Conservation (phyloP, 2,797 vertebrate species). For the Darevskia mixta region DNA sequence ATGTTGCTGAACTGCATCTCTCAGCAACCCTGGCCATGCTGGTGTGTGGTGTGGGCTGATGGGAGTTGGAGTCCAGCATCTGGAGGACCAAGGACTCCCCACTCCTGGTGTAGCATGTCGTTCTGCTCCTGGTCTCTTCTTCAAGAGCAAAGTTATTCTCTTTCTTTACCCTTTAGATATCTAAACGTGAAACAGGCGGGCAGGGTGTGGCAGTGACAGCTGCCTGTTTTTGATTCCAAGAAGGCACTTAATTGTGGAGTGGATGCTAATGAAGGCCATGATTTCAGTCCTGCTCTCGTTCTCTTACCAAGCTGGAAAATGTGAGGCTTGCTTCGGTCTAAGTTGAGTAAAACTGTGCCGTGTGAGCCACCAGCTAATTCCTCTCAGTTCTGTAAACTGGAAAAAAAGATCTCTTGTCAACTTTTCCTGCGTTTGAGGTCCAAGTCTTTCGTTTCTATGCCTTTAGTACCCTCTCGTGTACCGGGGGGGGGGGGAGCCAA, state of each 20-base stretch:
- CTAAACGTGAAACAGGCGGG: neutral
- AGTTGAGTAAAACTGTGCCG: neutral
- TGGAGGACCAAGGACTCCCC: neutral
- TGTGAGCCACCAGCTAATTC: neutral
- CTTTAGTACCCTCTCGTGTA: accelerated
- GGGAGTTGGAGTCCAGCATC: neutral
- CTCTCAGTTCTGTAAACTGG: neutral
- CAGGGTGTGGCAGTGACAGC: no score
- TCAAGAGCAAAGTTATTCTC: accelerated
- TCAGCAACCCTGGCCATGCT: neutral
- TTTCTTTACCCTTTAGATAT: neutral
- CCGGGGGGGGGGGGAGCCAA: slow-evolving; percentile 18
- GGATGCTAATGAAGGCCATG: neutral
- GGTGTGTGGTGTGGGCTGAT: neutral
- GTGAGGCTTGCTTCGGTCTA: neutral
- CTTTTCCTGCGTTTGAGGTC: neutral
- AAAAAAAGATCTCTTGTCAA: neutral
- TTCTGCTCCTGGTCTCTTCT: neutral
- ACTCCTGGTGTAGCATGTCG: neutral
- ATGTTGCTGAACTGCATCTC: neutral
- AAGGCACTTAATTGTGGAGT: neutral
- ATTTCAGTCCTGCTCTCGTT: accelerated
- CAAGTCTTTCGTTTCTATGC: neutral
- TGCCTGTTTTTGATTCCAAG: neutral
- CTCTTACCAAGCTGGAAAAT: neutral